Evolutionary conservation across 2,888 invertebrate genomes (phyloP).

Genomic region (Oasisia sp.): DNA sequence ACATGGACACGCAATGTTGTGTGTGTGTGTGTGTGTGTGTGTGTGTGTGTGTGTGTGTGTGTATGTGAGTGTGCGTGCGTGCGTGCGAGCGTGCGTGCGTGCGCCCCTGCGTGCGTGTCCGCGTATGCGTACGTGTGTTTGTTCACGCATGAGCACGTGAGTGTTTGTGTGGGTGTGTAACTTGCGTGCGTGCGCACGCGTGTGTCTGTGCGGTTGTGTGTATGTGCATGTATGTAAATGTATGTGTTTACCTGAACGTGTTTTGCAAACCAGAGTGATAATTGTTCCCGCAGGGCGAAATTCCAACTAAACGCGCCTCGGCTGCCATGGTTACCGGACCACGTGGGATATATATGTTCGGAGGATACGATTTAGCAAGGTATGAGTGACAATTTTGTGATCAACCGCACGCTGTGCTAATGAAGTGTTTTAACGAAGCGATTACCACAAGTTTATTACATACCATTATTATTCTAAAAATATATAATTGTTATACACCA

Average conservation of each 20-base stretch:
- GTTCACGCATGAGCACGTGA: background rate
- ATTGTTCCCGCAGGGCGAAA: conserved; percentile 32
- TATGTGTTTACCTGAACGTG: no score
- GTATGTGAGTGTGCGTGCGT: no score
- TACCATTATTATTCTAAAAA: no score
- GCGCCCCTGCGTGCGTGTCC: no score
- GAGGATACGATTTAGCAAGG: conserved; percentile 40
- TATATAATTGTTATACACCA: background rate
- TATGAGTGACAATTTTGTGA: background rate
- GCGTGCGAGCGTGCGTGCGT: no score
- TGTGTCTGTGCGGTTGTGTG: background rate
- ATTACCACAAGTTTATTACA: background rate
- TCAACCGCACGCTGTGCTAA: background rate
- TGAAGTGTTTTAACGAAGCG: background rate
- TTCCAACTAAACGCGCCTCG: conserved; percentile 40
- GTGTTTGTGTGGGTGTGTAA: background rate
- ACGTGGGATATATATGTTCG: conserved; percentile 46
- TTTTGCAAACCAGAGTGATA: background rate
- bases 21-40: no score
- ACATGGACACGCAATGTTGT: no score
- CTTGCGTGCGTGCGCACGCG: background rate
- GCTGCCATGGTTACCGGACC: conserved; percentile 42
- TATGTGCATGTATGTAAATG: no score
- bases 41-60: no score
- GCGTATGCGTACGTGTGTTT: no score